Conservation (phyloP, 1,140 invertebrate genomes). For the Drosophila setifemur region DNA sequence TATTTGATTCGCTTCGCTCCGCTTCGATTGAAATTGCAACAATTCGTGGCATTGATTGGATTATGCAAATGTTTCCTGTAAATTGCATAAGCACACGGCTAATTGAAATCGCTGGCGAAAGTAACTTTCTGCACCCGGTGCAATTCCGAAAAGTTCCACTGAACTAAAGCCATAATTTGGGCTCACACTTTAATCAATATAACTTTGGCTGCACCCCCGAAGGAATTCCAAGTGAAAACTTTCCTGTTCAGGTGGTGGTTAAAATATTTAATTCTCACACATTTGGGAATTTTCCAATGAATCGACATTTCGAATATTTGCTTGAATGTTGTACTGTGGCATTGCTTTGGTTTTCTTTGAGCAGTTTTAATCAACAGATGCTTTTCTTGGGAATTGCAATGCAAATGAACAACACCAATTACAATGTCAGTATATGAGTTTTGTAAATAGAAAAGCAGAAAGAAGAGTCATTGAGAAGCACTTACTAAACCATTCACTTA, state of each 20-base stretch:
- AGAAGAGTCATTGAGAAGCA: neutral
- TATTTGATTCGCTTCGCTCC: slow-evolving; percentile 42
- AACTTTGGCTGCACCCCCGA: slow-evolving; percentile 17
- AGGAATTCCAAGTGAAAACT: slow-evolving; percentile 29
- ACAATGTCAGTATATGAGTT: slow-evolving; percentile 31
- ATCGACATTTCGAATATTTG: slow-evolving; percentile 17
- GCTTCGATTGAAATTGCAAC: slow-evolving; percentile 26
- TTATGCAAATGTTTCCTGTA: slow-evolving; percentile 53
- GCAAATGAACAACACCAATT: slow-evolving; percentile 29
- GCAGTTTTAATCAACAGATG: slow-evolving; percentile 32
- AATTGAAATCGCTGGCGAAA: slow-evolving; percentile 34
- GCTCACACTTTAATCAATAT: slow-evolving; percentile 39
- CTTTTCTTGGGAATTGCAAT: slow-evolving; percentile 2
- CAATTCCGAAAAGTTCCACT: slow-evolving; percentile 2
- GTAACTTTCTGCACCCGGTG: slow-evolving; percentile 1
- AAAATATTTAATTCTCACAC: slow-evolving; percentile 49
- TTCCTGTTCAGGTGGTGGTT: slow-evolving; percentile 4
- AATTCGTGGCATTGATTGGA: slow-evolving; percentile 38
- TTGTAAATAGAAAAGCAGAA: neutral
- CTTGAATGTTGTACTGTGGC: neutral
- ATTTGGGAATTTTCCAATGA: slow-evolving; percentile 27
- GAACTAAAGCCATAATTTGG: slow-evolving; percentile 14
- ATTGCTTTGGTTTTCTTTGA: slow-evolving; percentile 7
- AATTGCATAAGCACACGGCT: slow-evolving; percentile 42
- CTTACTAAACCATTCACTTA: slow-evolving; percentile 1